Conservation (phyloP, 2,888 invertebrate species). For the Zaprionus bogoriensis region DNA sequence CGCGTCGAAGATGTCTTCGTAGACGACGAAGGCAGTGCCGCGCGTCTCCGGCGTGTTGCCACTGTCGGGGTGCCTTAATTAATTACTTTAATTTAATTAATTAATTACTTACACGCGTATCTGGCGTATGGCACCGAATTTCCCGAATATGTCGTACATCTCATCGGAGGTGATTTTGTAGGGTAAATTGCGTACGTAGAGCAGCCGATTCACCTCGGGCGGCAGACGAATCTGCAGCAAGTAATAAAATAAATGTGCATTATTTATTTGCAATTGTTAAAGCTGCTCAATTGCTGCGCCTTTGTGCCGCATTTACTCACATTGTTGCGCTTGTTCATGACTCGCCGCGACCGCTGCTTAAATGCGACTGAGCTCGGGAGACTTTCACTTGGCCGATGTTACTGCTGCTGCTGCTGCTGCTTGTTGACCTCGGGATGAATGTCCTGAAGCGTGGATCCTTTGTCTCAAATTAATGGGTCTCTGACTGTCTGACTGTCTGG, state of each 20-base stretch:
- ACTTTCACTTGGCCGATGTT: slow-evolving; percentile 62
- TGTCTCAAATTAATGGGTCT: slow-evolving; percentile 66
- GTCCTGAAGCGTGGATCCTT: slow-evolving; percentile 74
- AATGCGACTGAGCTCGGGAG: slow-evolving; percentile 51
- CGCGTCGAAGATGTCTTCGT: slow-evolving; percentile 99
- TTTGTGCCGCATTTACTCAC: slow-evolving; percentile 61
- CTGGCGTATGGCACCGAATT: slow-evolving; percentile 99
- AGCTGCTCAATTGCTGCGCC: slow-evolving; percentile 13
- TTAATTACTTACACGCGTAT: slow-evolving; percentile 93
- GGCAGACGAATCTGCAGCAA: slow-evolving; percentile 96
- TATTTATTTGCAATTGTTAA: slow-evolving; percentile 30
- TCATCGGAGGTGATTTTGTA: slow-evolving; percentile 99
- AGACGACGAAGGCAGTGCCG: slow-evolving; percentile 99
- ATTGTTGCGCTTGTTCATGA: slow-evolving; percentile 82
- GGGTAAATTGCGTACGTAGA: slow-evolving; percentile 98
- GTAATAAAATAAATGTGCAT: slow-evolving; percentile 3
- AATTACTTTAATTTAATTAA: slow-evolving; percentile 9
- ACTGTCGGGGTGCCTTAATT: slow-evolving; percentile 84
- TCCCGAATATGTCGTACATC: slow-evolving; percentile 99
- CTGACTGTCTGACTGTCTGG: slow-evolving; percentile 63
- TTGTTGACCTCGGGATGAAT: slow-evolving; percentile 72
- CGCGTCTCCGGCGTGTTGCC: slow-evolving; percentile 99
- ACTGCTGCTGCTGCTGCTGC: slow-evolving; percentile 24
- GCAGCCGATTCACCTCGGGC: slow-evolving; percentile 98
- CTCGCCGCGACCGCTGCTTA: slow-evolving; percentile 51